Conservation (phyloP, 2,113 vertebrate genomes). For the Anas platyrhynchos region DNA sequence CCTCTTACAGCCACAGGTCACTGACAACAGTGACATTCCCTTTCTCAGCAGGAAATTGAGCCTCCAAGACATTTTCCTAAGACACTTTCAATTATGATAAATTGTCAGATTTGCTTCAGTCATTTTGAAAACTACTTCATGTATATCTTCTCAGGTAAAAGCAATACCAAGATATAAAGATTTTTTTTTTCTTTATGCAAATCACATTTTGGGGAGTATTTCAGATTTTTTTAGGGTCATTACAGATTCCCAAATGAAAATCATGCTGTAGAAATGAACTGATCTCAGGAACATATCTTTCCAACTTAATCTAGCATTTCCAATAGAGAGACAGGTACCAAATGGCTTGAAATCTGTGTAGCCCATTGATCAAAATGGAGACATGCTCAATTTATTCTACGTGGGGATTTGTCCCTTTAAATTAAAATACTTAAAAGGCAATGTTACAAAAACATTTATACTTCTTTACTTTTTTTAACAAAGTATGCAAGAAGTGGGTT, state of each 20-base stretch:
- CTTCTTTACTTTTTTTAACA: background rate
- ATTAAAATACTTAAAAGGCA: constrained; percentile 21
- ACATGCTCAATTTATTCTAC: constrained; percentile 21
- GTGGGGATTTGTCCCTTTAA: background rate
- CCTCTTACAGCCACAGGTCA: constrained; percentile 49
- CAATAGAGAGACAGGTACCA: background rate
- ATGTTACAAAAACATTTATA: background rate
- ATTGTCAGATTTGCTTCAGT: constrained; percentile 63
- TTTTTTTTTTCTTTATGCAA: background rate
- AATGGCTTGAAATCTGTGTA: constrained; percentile 45
- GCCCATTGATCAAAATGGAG: constrained; percentile 41
- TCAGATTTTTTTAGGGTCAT: background rate
- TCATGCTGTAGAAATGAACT: background rate
- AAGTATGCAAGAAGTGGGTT: background rate
- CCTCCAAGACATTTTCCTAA: constrained; percentile 62
- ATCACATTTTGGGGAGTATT: background rate
- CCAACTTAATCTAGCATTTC: constrained; percentile 49
- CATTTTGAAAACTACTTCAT: constrained; percentile 42
- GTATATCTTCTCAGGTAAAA: constrained; percentile 28
- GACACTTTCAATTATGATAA: constrained; percentile 66
- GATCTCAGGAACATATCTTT: background rate
- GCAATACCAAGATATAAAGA: background rate
- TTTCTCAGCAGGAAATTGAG: constrained; percentile 63
- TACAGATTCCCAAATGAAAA: constrained; percentile 27
- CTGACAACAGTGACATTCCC: constrained; percentile 64